These are phyloP conservation scores for Aselliscus stoliczkanus DNA, from an alignment of 2,797 vertebrate species.

Conservation along the genomic window DNA sequence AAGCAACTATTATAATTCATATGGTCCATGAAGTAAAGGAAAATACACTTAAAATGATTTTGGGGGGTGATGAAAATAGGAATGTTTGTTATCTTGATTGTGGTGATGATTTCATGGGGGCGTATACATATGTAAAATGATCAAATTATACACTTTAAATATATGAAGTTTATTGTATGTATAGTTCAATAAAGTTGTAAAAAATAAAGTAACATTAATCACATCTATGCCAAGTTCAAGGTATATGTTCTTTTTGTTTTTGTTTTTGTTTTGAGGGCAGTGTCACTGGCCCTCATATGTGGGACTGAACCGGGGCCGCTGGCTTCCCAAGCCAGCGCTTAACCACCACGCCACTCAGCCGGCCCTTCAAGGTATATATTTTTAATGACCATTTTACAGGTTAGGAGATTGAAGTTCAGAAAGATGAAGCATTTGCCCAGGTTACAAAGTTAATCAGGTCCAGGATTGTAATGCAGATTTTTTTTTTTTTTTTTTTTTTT, in stretches of 20 bases:
- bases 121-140: background rate
- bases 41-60: background rate
- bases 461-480: background rate
- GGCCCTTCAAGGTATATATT: background rate
- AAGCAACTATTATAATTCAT: background rate
- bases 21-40: background rate
- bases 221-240: background rate
- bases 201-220: conserved; percentile 6
- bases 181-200: background rate
- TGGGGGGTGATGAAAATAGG: background rate
- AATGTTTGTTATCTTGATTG: background rate
- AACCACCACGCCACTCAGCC: too few relatives aligned
- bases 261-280: too few relatives aligned
- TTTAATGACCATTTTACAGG: background rate
- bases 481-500: background rate
- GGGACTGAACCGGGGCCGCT: too few relatives aligned
- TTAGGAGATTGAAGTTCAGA: background rate
- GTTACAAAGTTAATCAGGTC: background rate
- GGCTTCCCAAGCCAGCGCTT: too few relatives aligned
- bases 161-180: background rate
- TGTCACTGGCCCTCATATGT: too few relatives aligned
- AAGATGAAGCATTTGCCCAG: background rate
- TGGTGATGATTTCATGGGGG: background rate
- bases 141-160: background rate
- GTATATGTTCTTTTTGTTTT: too few relatives aligned